These are phyloP conservation scores for Poeciliopsis infans DNA, from an alignment of 2,797 vertebrate genomes.

Conservation along the genomic window DNA sequence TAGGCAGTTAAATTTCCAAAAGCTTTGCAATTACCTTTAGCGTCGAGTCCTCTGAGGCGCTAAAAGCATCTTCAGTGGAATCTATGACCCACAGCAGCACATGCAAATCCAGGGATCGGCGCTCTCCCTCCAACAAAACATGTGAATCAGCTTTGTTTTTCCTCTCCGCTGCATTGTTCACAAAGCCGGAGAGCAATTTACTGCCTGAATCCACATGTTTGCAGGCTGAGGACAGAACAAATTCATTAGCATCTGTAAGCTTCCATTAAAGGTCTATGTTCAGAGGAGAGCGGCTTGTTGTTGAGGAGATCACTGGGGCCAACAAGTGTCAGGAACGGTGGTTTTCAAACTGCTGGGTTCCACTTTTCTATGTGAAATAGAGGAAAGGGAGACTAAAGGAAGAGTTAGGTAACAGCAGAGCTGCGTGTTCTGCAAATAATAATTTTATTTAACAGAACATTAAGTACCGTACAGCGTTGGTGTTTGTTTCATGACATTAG, in stretches of 20 bases:
- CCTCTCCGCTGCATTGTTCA: not conserved
- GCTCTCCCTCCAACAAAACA: conserved; percentile 1
- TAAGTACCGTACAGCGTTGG: not conserved
- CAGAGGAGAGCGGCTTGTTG: conserved; percentile 26
- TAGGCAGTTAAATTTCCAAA: not conserved
- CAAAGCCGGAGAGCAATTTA: conserved; percentile 17
- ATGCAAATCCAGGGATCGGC: not conserved
- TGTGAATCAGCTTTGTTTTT: conserved; percentile 15
- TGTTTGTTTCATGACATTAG: not conserved
- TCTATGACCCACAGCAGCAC: not conserved
- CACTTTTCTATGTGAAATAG: conserved; percentile 16
- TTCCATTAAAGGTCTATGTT: conserved; percentile 36
- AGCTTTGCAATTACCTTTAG: not conserved
- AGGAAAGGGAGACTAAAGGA: not conserved
- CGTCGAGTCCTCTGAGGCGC: not conserved
- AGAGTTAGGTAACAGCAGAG: not conserved
- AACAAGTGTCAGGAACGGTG: not conserved
- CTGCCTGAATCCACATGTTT: conserved; percentile 16
- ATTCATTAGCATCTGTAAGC: conserved; percentile 45
- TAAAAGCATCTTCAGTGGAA: not conserved
- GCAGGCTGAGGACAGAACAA: conserved; percentile 3
- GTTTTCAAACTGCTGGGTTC: conserved; percentile 10
- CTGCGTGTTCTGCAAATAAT: not conserved
- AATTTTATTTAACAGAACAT: not conserved
- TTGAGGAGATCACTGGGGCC: conserved; percentile 28